Conservation (phyloP, 2,888 invertebrate species). For the Leucophenga maculata region DNA sequence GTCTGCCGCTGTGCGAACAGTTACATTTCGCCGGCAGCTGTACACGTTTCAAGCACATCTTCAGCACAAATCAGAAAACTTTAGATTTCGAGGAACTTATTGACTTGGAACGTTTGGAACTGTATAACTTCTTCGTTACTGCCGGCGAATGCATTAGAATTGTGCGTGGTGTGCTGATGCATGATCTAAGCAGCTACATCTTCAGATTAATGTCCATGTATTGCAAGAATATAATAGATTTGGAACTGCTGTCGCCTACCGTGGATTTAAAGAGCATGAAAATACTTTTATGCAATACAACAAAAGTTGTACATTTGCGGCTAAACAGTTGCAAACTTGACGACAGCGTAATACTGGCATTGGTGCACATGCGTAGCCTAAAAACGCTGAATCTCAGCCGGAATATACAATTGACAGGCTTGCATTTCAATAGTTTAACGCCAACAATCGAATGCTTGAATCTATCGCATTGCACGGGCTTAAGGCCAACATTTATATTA, state of each 20-base stretch:
- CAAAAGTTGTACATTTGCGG: constrained; percentile 1
- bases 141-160: constrained; percentile 36
- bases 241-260: constrained; percentile 39
- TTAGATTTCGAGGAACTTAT: constrained; percentile 29
- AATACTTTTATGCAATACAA: background rate
- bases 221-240: constrained; percentile 34
- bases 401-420: background rate
- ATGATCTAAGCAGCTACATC: constrained; percentile 25
- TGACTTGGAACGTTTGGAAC: constrained; percentile 47
- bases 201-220: constrained; percentile 30
- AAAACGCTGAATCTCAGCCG: constrained; percentile 25
- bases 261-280: constrained; percentile 29
- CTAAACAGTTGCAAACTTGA: background rate
- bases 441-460: no score
- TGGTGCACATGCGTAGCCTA: constrained; percentile 33
- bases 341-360: constrained; percentile 20
- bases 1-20: constrained; percentile 44
- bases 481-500: no score
- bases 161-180: constrained; percentile 34
- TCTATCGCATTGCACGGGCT: no score
- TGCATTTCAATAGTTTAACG: no score
- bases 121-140: constrained; percentile 47
- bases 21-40: constrained; percentile 51
- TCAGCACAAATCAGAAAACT: constrained; percentile 27
- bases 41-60: constrained; percentile 45